Base-by-base conservation (phyloP, 2,113 vertebrate species). In the Platysteira castanea region DNA sequence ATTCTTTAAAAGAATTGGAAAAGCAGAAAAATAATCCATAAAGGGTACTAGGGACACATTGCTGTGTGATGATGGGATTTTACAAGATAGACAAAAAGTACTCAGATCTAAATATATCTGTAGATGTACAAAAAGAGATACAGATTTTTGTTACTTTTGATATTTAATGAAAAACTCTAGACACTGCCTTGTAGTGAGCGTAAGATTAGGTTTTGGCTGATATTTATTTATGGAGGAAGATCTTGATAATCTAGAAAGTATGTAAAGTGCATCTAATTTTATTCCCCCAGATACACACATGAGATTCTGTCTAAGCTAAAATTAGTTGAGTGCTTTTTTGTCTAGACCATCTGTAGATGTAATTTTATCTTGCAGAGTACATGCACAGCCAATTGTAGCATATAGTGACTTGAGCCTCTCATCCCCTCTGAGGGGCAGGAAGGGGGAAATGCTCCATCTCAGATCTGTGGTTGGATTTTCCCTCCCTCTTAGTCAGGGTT, bases 1-100 rank as follows among this genome's bases (percentile, higher is more conserved):
- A 96, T 97, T 96, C 96, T 95, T 96, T 94, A 76, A 85, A 82
- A 57, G 91, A 96, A 87, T 44, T 90, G 91, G 57, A 87, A 95
- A 95, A 80, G 84, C 33, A 54, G 84, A 61, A 96, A 90, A 96
- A 87, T 76, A 89, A 86, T 80, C 81, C 63, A 70, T 91, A 85
- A 93, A 85, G 93, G 87, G 16, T 94, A 35, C 54, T 11, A 54
- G 93, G 89, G 87, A 90, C 54, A 65, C 63, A 74, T 89, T 80
- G 52, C 63, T 83, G 46, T 17, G 63, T 53, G 84, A 73, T 85
- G 93, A 96, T 88, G 57, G 63, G 81, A 74, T 96, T 94, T 95
- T 74, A 83, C 59, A 73, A 85, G 70, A 50, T 4, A 69, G 87
- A 41, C 46, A 73, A 83, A 93, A 91, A 69, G 12, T 31, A 41